Evolutionary conservation across 2,888 invertebrate species (phyloP).

Genomic region (Isoperla grammatica): DNA sequence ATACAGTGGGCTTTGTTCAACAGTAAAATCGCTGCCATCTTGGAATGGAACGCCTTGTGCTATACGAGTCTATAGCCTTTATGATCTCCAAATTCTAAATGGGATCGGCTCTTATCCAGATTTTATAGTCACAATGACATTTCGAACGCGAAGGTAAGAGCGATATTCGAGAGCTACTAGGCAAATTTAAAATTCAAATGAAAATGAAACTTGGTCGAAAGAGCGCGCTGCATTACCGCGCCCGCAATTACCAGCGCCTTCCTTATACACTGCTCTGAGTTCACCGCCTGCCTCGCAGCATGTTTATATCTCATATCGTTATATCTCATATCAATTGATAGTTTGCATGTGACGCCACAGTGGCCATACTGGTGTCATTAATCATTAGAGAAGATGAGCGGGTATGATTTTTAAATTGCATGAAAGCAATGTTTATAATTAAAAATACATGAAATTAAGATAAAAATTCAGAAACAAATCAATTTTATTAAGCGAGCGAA

Average conservation of each 20-base stretch:
- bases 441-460: too few species aligned
- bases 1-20: background rate
- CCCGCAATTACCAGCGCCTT: slow-evolving; percentile 12
- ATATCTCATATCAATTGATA: too few species aligned
- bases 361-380: too few species aligned
- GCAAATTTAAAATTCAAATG: slow-evolving; percentile 18
- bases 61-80: background rate
- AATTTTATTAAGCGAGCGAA: too few species aligned
- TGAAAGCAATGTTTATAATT: too few species aligned
- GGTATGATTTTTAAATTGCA: too few species aligned
- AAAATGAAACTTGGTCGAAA: background rate
- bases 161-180: background rate
- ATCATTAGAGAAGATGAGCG: too few species aligned
- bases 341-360: too few species aligned
- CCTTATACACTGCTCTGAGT: too few species aligned
- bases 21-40: background rate
- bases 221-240: background rate
- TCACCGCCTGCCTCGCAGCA: too few species aligned
- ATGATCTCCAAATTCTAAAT: slow-evolving; percentile 4
- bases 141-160: background rate
- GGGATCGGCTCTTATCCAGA: slow-evolving; percentile 6
- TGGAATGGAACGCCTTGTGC: background rate
- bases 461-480: too few species aligned
- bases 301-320: too few species aligned
- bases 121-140: slow-evolving; percentile 2